Conservation (phyloP, 2,888 invertebrate genomes). For the Agapostemon virescens region DNA sequence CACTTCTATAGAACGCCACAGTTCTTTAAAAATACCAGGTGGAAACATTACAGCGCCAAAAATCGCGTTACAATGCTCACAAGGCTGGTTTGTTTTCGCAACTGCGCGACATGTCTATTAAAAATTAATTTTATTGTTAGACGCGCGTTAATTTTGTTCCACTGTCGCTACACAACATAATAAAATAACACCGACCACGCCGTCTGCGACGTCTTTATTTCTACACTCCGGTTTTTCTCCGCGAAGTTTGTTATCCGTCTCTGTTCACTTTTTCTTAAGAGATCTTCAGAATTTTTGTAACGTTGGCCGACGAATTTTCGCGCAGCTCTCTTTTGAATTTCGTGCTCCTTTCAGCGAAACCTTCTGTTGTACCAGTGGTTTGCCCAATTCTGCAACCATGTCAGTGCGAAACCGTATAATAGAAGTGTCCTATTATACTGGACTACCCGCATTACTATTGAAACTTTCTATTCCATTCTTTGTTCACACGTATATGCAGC, state of each 20-base stretch:
- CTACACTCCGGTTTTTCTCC: not conserved
- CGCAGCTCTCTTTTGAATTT: not conserved
- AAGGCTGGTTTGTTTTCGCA: not conserved
- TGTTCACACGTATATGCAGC: not conserved
- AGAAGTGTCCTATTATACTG: not conserved
- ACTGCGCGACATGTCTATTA: not conserved
- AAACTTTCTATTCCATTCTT: not conserved
- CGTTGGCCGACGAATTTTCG: not conserved
- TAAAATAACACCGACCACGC: not conserved
- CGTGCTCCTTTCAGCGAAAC: not conserved
- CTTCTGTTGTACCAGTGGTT: not conserved
- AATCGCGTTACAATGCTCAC: not conserved
- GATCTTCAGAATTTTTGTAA: not conserved
- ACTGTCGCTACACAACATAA: not conserved
- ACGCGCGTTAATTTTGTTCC: not conserved
- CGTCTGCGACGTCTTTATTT: not conserved
- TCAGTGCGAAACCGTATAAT: not conserved
- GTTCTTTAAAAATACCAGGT: not conserved
- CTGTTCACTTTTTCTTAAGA: not conserved
- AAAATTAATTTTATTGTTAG: conserved; percentile 1
- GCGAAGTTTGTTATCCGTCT: not conserved
- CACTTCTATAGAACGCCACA: too few species aligned
- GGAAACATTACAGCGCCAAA: not conserved
- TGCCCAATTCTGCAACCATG: not conserved
- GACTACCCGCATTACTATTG: not conserved